These are phyloP conservation scores for Pristionchus entomophagus DNA, from an alignment of 2,888 invertebrate genomes.

Conservation along the genomic window DNA sequence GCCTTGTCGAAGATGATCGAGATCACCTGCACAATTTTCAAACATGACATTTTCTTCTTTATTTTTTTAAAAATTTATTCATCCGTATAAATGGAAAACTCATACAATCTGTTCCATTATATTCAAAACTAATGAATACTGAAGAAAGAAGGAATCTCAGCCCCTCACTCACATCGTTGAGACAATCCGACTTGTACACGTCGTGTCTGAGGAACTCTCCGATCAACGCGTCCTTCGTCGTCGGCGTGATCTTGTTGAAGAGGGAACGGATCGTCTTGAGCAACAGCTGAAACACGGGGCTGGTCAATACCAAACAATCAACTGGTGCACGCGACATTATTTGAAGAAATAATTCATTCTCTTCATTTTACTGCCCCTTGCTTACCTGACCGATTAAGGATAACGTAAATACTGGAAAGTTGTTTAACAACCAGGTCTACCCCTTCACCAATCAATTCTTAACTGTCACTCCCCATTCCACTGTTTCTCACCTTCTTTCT, in stretches of 20 bases:
- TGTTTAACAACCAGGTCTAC: no score
- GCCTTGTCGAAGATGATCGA: slow-evolving; percentile 67
- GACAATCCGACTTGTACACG: slow-evolving; percentile 51
- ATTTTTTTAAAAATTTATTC: background rate
- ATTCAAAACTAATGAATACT: no score
- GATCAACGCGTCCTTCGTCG: slow-evolving; percentile 59
- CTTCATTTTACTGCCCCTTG: no score
- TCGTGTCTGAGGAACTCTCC: slow-evolving; percentile 60
- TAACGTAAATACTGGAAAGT: no score
- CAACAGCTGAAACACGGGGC: slow-evolving; percentile 45
- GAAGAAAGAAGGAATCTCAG: no score
- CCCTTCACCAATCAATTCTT: background rate
- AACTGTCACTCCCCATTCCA: no score
- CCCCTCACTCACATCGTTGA: background rate
- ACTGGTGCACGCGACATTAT: no score
- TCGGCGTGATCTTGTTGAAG: slow-evolving; percentile 72
- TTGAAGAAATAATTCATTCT: no score
- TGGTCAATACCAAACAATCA: background rate
- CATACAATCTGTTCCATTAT: no score
- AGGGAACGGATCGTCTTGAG: slow-evolving; percentile 65
- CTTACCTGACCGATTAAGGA: no score
- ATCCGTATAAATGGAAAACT: no score
- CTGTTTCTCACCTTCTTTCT: slow-evolving; percentile 43
- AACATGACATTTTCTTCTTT: background rate
- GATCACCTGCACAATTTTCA: slow-evolving; percentile 53